phyloP scores from a whole-genome alignment of 35 echinoderm and acorn worm genomes.

The Amphiura filiformis region DNA sequence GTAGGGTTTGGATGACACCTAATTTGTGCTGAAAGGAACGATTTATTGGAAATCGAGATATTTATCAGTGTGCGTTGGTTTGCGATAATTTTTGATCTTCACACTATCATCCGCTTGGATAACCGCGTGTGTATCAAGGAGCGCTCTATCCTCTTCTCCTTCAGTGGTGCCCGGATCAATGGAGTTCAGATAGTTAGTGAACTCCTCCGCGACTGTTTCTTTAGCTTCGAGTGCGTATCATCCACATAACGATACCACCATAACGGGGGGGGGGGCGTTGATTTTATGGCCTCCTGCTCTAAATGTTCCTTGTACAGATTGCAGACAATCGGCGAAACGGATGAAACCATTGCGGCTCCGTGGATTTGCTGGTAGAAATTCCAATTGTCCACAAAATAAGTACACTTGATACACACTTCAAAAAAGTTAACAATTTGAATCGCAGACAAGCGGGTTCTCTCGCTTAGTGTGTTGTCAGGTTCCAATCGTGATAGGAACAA shows the following conservation, averaged over 20 bases:
- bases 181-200: slow-evolving; percentile 32
- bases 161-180: slow-evolving; percentile 11
- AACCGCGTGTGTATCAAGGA: slow-evolving; percentile 1
- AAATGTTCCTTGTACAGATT: slow-evolving; percentile 39
- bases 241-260: slow-evolving; percentile 36
- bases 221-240: slow-evolving; percentile 17
- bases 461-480: background rate
- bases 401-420: slow-evolving; percentile 8
- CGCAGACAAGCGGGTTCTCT: background rate
- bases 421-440: background rate
- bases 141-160: slow-evolving; percentile 1
- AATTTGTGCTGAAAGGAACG: slow-evolving; percentile 16
- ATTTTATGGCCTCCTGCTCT: background rate
- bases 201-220: slow-evolving; percentile 18
- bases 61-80: slow-evolving; percentile 46
- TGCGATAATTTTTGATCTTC: slow-evolving; percentile 24
- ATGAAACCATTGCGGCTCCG: slow-evolving; percentile 30
- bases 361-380: slow-evolving; percentile 33
- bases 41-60: slow-evolving; percentile 22
- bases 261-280: background rate
- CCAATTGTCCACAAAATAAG: slow-evolving; percentile 29
- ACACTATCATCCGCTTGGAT: background rate
- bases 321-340: slow-evolving; percentile 21
- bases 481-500: background rate
- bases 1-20: background rate